Base-by-base conservation (phyloP, 2,113 vertebrate genomes). In the Chionodraco myersi region DNA sequence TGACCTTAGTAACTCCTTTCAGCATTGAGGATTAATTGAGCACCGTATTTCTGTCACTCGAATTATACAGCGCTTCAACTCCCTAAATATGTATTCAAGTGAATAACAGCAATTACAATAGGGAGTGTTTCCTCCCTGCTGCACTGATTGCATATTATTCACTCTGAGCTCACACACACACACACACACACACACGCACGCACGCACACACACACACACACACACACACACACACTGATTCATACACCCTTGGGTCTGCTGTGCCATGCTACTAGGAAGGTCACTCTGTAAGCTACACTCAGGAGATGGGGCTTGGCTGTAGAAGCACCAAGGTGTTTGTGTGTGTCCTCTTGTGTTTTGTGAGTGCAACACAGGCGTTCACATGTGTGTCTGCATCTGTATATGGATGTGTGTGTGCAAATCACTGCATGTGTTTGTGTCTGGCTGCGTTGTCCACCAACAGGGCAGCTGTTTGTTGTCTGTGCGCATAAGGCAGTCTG, bases 401-500 rank as follows among this genome's bases (percentile, higher is more conserved):
- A 73, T 73, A 10, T 66, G 30, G 75, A 8, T 54, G 6, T 21
- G 10, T 54, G 6, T 21, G 54, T 71, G 65, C 4, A 7, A 18
- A 58, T 59, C 30, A 21, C 52, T 9, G 15, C 62, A 11, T 52
- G 58, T 15, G 65, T 66, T 21, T 73, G 77, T 68, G 66, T 84
- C 58, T 77, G n/a, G 72, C 72, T 72, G 79, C 76, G 36, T 41
- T 23, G 48, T 85, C 58, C 57, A 64, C 60, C 63, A 41, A 34
- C 58, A 41, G 62, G 16, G 36, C 26, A 26, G 26, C 71, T 78
- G 78, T 83, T 84, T 85, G 92, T 91, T 80, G 80, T 86, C 63
- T 68, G 66, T 51, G 66, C 57, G 67, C 54, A 52, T 64, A 36
- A 45, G 10, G 26, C 18, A 2, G 72, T 64, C 70, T 75, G 74